phyloP scores from a whole-genome alignment of 2,888 invertebrate genomes.

The Cataglyphis altisquamis region DNA sequence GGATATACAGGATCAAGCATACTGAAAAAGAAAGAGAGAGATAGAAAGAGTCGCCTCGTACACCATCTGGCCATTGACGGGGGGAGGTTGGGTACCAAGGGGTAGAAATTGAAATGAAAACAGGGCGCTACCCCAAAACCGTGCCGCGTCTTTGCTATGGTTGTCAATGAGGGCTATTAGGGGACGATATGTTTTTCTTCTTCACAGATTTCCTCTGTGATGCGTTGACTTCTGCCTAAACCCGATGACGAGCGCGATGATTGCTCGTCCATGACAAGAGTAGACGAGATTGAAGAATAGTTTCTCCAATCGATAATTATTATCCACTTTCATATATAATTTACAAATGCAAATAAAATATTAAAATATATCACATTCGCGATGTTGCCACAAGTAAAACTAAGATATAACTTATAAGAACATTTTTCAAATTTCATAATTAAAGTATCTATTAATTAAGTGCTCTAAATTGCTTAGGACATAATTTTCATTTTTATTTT shows the following conservation, averaged over 20 bases:
- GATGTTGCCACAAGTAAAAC: background rate
- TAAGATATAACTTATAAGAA: background rate
- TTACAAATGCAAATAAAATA: background rate
- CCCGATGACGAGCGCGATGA: slow-evolving; percentile 39
- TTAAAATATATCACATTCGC: background rate
- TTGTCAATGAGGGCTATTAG: slow-evolving; percentile 86
- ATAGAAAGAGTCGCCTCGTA: slow-evolving; percentile 69
- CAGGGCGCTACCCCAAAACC: slow-evolving; percentile 78
- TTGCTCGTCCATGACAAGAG: slow-evolving; percentile 35
- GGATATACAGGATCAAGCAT: slow-evolving; percentile 45
- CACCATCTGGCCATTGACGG: slow-evolving; percentile 82
- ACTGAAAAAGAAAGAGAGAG: slow-evolving; percentile 34
- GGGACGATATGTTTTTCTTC: slow-evolving; percentile 85
- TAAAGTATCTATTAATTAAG: background rate
- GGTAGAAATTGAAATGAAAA: slow-evolving; percentile 86
- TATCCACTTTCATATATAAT: background rate
- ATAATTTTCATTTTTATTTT: background rate
- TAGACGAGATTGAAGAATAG: background rate
- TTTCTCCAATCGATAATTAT: background rate
- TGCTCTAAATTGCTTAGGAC: background rate
- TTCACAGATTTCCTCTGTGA: slow-evolving; percentile 79
- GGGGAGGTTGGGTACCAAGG: slow-evolving; percentile 75
- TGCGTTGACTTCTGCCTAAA: slow-evolving; percentile 68
- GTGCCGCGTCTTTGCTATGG: slow-evolving; percentile 75
- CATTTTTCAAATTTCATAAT: background rate